A percentile compares a stretch with the other conserved stretches of the same genome.
phyloP scores from a whole-genome alignment of 2,888 invertebrate genomes.

The Ectropis crepuscularia region DNA sequence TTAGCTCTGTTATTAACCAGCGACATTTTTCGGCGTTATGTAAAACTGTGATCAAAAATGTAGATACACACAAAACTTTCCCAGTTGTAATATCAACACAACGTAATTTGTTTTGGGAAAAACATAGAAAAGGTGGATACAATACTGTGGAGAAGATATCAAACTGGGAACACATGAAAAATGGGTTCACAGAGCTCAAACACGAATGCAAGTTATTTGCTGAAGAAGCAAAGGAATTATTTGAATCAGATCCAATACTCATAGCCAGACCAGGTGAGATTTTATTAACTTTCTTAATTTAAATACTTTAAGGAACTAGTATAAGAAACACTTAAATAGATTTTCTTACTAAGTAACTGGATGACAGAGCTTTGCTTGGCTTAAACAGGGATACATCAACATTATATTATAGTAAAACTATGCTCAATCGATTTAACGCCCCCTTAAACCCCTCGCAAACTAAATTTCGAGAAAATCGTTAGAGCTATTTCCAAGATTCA shows the following conservation, averaged over 20 bases:
- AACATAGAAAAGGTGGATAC: slow-evolving; percentile 86
- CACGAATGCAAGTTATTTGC: slow-evolving; percentile 87
- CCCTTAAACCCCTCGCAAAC: too few species aligned
- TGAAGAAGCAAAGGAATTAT: slow-evolving; percentile 87
- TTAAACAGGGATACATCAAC: too few species aligned
- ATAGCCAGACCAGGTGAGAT: slow-evolving; percentile 79
- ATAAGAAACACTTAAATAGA: too few species aligned
- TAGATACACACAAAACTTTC: slow-evolving; percentile 41
- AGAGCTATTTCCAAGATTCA: too few species aligned
- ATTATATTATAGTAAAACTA: too few species aligned
- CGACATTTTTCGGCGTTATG: slow-evolving; percentile 53
- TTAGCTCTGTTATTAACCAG: slow-evolving; percentile 44
- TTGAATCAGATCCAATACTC: slow-evolving; percentile 86
- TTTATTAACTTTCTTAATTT: background rate
- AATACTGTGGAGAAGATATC: slow-evolving; percentile 69
- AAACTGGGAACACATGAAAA: slow-evolving; percentile 82
- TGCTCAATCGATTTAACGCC: too few species aligned
- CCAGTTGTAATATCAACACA: slow-evolving; percentile 50
- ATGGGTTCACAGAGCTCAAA: slow-evolving; percentile 88
- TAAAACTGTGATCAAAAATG: slow-evolving; percentile 49
- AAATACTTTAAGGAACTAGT: too few species aligned
- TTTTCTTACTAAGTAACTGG: too few species aligned
- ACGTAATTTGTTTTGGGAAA: slow-evolving; percentile 83
- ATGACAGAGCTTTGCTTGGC: too few species aligned
- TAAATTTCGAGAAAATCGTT: too few species aligned